phyloP scores from a whole-genome alignment of 2,888 invertebrate genomes.

The Matsumyia berberina region DNA sequence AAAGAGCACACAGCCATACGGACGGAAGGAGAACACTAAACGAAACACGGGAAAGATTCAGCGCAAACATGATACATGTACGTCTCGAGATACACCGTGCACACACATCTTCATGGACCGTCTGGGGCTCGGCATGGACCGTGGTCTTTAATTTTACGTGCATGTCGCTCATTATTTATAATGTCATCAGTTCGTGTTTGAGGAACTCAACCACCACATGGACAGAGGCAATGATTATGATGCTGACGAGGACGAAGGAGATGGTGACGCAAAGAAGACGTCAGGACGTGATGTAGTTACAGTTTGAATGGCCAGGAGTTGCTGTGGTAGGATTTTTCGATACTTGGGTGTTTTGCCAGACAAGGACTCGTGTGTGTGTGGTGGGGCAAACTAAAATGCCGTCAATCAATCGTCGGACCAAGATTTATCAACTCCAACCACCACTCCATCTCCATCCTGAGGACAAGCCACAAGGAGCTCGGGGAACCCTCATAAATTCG shows the following conservation, averaged over 20 bases:
- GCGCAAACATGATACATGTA: constrained; percentile 64
- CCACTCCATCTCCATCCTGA: constrained; percentile 6
- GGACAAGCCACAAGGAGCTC: constrained; percentile 15
- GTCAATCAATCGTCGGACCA: constrained; percentile 12
- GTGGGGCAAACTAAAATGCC: not conserved
- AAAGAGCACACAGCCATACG: no score
- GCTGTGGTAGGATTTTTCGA: constrained; percentile 3
- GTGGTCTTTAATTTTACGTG: constrained; percentile 75
- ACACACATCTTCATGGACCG: constrained; percentile 26
- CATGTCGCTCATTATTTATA: constrained; percentile 76
- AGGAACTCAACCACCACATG: constrained; percentile 53
- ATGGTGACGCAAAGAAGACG: constrained; percentile 41
- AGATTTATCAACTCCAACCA: constrained; percentile 47
- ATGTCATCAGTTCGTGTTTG: constrained; percentile 75
- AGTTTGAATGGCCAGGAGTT: constrained; percentile 14
- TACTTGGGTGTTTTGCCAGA: no score
- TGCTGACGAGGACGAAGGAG: constrained; percentile 33
- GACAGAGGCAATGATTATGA: constrained; percentile 55
- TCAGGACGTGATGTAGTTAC: constrained; percentile 62
- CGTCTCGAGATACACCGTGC: constrained; percentile 11
- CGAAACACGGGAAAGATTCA: constrained; percentile 61
- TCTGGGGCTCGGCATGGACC: constrained; percentile 40
- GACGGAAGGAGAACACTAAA: constrained; percentile 46
- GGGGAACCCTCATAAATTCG: constrained; percentile 70
- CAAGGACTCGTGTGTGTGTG: no score